These are phyloP conservation scores for Corella eumyota DNA, from an alignment of 23 tunicate genomes.

Conservation along the genomic window DNA sequence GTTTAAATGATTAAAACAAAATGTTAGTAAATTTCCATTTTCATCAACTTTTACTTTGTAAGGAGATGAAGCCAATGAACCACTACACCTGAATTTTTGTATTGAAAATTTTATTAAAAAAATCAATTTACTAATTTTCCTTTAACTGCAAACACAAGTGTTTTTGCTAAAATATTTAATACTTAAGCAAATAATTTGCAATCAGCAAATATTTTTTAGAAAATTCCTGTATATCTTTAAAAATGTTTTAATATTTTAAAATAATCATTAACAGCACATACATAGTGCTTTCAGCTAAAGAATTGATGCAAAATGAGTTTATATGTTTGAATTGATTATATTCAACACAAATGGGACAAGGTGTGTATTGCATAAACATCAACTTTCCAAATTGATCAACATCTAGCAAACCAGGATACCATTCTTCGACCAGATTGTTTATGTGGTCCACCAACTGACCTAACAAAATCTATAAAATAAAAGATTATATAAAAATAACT, in stretches of 20 bases:
- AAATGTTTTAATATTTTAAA: no score
- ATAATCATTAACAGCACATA: no score
- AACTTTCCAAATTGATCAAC: slow-evolving; percentile 21
- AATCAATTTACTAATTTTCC: not conserved
- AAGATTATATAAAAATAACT: not conserved
- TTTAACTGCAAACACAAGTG: no score
- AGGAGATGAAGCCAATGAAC: no score
- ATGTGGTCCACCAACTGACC: slow-evolving; percentile 54
- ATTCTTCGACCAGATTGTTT: slow-evolving; percentile 32
- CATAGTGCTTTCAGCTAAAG: slow-evolving; percentile 41
- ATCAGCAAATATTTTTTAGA: no score
- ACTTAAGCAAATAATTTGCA: no score
- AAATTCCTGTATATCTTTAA: no score
- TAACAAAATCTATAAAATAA: slow-evolving; percentile 22
- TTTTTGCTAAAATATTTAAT: no score
- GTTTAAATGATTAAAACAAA: slow-evolving; percentile 22
- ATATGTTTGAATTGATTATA: not conserved
- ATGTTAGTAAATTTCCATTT: no score
- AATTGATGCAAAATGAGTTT: slow-evolving; percentile 16
- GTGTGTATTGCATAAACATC: slow-evolving; percentile 31
- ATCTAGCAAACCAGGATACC: slow-evolving; percentile 48
- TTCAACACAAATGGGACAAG: slow-evolving; percentile 31
- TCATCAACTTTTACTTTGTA: no score
- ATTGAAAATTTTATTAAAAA: no score
- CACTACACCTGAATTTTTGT: no score